Evolutionary conservation across 2,113 vertebrate species (phyloP), one percentile per base, ranked within the genome.

Genomic region (Emydura subglobosa): DNA sequence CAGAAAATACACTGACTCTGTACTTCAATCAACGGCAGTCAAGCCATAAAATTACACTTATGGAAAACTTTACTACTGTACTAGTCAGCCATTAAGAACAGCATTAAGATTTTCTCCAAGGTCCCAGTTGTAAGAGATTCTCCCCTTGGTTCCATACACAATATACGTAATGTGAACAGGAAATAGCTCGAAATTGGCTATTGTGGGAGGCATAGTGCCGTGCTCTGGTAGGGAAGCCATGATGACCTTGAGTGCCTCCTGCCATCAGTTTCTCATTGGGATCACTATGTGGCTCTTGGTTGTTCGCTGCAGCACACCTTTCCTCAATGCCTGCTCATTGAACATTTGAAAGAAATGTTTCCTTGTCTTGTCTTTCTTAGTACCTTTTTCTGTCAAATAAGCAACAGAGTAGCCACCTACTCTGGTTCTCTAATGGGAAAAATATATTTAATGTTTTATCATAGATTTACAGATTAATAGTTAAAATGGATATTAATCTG

Each of bases 1-100:
- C 2, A 0, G 91, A 92, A 94, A 95, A 95, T 79, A 85, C 91
- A 92, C 86, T 88, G 80, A 86, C 93, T 91, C 91, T 47, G 82
- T 94, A 82, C 54, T 94, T 95, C 91, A 92, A 24, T 34, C 93
- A 68, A 83, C 90, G 91, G 82, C 79, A 96, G 78, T 55, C 80
- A 91, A 92, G 42, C 82, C 44, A 85, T 93, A 96, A 96, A 91
- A 91, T 85, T 59, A 79, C 42, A 88, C 31, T 57, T 96, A 83
- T 44, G 24, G 1, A 87, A 27, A 54, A 90, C 90, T 91, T 94
- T 82, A 82, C 85, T 93, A 42, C 29, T 10, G 27, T 92, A 92
- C 51, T 59, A 90, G 65, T 92, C 95, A 89, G 25, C 24, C 27
- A 24, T 78, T 78, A 47, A n/a, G 65, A 78, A 78, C 12, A 13